phyloP scores from a whole-genome alignment of 2,888 invertebrate genomes.

The Polydrusus pterygomalis region DNA sequence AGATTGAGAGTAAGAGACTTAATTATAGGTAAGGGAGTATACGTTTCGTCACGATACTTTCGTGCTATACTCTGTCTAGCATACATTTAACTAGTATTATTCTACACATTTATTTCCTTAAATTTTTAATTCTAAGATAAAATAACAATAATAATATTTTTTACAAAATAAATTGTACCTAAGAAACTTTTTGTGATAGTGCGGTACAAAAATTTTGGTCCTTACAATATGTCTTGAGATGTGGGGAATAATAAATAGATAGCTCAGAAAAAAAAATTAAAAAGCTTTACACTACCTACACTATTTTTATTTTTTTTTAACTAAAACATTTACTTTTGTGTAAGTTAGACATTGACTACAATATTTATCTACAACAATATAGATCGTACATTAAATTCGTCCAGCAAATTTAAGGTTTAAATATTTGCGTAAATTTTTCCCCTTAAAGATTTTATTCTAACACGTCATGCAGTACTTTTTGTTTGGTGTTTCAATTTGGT shows the following conservation, averaged over 20 bases:
- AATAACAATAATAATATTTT: slow-evolving; percentile 6
- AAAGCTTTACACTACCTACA: background rate
- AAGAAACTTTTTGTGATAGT: background rate
- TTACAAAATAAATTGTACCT: slow-evolving; percentile 8
- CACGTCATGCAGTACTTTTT: slow-evolving; percentile 7
- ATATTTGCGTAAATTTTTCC: slow-evolving; percentile 21
- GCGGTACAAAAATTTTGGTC: slow-evolving; percentile 25
- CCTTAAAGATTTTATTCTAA: slow-evolving; percentile 17
- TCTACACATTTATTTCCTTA: slow-evolving; percentile 15
- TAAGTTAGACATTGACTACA: slow-evolving; percentile 10
- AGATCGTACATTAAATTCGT: slow-evolving; percentile 12
- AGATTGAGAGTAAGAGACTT: background rate
- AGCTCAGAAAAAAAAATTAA: background rate
- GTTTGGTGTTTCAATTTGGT: slow-evolving; percentile 24
- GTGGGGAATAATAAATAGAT: background rate
- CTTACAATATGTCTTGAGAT: slow-evolving; percentile 22
- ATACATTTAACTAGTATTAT: slow-evolving; percentile 15
- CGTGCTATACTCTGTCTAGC: slow-evolving; percentile 3
- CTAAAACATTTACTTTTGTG: background rate
- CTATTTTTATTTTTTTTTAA: background rate
- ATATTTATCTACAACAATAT: slow-evolving; percentile 24
- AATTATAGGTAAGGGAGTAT: background rate
- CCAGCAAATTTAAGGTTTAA: slow-evolving; percentile 20
- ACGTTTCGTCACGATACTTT: too few species aligned
- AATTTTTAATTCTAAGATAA: slow-evolving; percentile 5